phyloP scores from a whole-genome alignment of 1,140 invertebrate species.

The Apis florea region DNA sequence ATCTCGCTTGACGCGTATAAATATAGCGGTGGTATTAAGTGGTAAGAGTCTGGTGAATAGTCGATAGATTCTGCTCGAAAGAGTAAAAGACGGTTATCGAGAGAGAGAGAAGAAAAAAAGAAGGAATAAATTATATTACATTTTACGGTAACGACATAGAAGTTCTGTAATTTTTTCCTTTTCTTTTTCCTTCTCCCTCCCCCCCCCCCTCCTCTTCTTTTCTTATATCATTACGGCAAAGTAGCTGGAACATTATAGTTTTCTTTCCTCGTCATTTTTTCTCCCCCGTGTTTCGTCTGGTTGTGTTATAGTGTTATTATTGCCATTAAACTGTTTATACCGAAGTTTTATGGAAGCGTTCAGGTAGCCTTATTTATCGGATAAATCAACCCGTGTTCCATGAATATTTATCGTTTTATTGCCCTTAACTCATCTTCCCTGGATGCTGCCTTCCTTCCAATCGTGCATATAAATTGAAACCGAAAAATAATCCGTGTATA shows the following conservation, averaged over 20 bases:
- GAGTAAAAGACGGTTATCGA: too few species aligned
- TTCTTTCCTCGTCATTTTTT: neutral
- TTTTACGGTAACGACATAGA: too few species aligned
- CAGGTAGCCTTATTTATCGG: neutral
- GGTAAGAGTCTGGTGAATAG: neutral
- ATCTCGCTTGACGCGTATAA: neutral
- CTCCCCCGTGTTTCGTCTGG: neutral
- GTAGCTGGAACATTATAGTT: neutral
- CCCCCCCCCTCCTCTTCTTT: too few species aligned
- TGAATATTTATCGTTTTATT: slow-evolving; percentile 8
- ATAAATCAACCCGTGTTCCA: neutral
- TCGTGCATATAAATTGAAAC: neutral
- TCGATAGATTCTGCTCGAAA: neutral
- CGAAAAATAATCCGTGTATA: neutral
- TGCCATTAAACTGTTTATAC: neutral
- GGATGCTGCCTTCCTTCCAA: too few species aligned
- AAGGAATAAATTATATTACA: neutral
- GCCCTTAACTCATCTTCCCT: neutral
- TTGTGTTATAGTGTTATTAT: too few species aligned
- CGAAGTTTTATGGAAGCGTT: neutral
- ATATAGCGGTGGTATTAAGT: neutral
- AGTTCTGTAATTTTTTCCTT: too few species aligned
- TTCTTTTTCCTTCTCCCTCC: too few species aligned
- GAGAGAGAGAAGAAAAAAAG: neutral
- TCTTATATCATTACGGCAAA: neutral